Evolutionary conservation across 2,888 invertebrate genomes (phyloP).

Genomic region (Mythimna albipuncta): DNA sequence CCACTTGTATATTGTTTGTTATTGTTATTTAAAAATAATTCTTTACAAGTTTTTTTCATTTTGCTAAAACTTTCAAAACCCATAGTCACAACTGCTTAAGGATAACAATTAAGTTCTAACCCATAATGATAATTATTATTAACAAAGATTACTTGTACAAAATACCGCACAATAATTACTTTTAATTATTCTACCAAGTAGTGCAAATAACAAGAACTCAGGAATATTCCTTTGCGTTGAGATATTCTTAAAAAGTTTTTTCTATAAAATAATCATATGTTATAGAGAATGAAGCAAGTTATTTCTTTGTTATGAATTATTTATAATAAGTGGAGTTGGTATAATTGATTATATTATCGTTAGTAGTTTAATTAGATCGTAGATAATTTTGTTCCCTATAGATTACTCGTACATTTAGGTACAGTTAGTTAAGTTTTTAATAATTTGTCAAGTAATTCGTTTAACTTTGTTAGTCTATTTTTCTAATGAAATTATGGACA

Average conservation of each 20-base stretch:
- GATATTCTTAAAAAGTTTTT: not conserved
- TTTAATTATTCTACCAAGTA: slow-evolving; percentile 4
- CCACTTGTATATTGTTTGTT: too few relatives aligned
- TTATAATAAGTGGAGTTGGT: not conserved
- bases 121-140: not conserved
- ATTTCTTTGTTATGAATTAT: not conserved
- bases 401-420: too few relatives aligned
- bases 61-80: not conserved
- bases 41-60: too few relatives aligned
- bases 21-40: too few relatives aligned
- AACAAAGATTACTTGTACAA: not conserved
- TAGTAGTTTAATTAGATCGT: not conserved
- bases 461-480: too few relatives aligned
- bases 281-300: not conserved
- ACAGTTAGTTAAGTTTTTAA: too few relatives aligned
- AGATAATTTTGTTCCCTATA: not conserved
- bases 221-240: not conserved
- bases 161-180: not conserved
- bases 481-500: too few relatives aligned
- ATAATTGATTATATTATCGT: not conserved
- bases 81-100: not conserved
- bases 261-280: not conserved
- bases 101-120: not conserved
- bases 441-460: too few relatives aligned
- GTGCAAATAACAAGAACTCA: not conserved